phyloP scores from a whole-genome alignment of 1,140 invertebrate genomes.

The Drosophila jambulina region DNA sequence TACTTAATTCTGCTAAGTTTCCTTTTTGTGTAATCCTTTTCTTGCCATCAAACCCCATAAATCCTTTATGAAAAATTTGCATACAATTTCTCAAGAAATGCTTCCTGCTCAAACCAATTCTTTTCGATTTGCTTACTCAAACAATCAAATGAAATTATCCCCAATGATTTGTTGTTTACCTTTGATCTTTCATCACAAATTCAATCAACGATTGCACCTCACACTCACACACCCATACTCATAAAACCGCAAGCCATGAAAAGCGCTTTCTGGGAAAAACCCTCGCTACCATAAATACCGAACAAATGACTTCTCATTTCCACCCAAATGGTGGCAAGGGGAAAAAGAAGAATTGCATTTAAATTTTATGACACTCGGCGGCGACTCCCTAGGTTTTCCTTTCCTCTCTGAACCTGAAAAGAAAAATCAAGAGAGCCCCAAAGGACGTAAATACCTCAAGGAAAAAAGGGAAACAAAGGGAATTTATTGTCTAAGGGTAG shows the following conservation, averaged over 20 bases:
- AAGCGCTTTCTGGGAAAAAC: conserved; percentile 13
- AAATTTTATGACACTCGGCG: conserved; percentile 65
- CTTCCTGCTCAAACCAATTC: not conserved
- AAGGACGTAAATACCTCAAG: conserved; percentile 68
- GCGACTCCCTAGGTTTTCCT: conserved; percentile 10
- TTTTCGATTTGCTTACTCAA: conserved; percentile 7
- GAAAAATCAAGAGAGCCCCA: conserved; percentile 14
- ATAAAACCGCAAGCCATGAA: conserved; percentile 16
- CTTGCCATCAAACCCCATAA: not conserved
- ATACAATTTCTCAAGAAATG: not conserved
- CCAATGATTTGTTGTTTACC: conserved; percentile 37
- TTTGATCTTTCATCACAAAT: conserved; percentile 41
- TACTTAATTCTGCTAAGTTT: not conserved
- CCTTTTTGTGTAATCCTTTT: not conserved
- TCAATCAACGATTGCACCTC: conserved; percentile 16
- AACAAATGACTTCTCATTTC: conserved; percentile 71
- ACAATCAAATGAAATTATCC: conserved; percentile 24
- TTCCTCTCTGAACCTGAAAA: conserved; percentile 58
- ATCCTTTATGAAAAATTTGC: not conserved
- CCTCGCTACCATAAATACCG: conserved; percentile 40
- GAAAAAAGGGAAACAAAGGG: conserved; percentile 36
- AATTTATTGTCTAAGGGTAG: conserved; percentile 36
- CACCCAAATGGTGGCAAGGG: conserved; percentile 52
- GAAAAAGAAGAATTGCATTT: conserved; percentile 52
- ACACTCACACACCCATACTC: not conserved